A percentile compares a stretch with the other conserved stretches of the same genome.
Conservation (phyloP, 2,888 invertebrate species). For the Dioctria rufipes region DNA sequence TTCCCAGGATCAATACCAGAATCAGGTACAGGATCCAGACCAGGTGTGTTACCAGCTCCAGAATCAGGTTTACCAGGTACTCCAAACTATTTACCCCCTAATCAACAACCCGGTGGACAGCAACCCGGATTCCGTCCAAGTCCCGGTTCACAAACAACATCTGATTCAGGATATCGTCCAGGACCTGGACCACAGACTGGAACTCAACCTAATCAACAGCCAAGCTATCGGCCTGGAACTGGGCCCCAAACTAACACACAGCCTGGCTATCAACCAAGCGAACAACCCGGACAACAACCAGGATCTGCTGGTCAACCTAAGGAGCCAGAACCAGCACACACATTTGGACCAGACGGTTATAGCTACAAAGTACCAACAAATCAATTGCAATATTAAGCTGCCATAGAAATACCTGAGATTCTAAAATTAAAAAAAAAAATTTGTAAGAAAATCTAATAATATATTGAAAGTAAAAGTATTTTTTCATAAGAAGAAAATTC, state of each 20-base stretch:
- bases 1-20: background rate
- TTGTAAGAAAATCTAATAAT: background rate
- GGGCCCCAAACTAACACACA: constrained; percentile 16
- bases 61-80: background rate
- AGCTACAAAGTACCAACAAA: constrained; percentile 69
- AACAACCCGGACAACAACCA: background rate
- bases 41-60: background rate
- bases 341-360: constrained; percentile 68
- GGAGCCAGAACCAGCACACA: constrained; percentile 55
- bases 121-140: background rate
- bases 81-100: background rate
- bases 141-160: background rate
- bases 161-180: background rate
- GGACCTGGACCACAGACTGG: background rate
- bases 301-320: constrained; percentile 14
- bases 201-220: background rate
- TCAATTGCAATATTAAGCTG: constrained; percentile 64
- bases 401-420: background rate
- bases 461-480: background rate
- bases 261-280: constrained; percentile 40
- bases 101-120: background rate
- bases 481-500: background rate
- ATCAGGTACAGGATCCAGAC: background rate
- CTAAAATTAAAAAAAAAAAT: background rate
- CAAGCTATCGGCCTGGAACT: constrained; percentile 38